These are phyloP conservation scores for Trachurus trachurus DNA, from an alignment of 2,797 vertebrate species.

Conservation along the genomic window DNA sequence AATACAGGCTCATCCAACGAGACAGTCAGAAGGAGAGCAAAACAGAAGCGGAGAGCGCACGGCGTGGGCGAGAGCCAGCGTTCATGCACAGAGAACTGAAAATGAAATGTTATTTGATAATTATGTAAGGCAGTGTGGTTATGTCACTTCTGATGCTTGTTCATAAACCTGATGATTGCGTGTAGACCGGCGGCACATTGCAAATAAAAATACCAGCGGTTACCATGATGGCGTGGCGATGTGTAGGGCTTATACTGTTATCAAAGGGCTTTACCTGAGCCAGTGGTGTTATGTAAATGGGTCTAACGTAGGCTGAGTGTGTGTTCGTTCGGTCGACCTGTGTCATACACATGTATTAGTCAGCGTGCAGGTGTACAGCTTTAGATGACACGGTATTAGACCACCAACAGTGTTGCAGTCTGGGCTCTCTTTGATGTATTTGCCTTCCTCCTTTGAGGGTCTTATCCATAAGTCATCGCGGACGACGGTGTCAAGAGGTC, in stretches of 20 bases:
- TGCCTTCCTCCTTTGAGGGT: conserved; percentile 60
- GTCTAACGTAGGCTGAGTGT: conserved; percentile 14
- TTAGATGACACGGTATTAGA: conserved; percentile 49
- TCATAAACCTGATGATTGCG: background rate
- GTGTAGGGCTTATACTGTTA: too few relatives aligned
- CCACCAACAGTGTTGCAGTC: conserved; percentile 44
- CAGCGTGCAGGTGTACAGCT: conserved; percentile 49
- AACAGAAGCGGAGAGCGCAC: conserved; percentile 2
- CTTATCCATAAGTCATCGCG: conserved; percentile 63
- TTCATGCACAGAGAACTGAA: conserved; percentile 37
- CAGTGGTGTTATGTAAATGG: background rate
- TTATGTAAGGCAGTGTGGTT: conserved; percentile 52
- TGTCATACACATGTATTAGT: conserved; percentile 22
- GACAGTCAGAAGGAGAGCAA: conserved; percentile 15
- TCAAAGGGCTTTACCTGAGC: background rate
- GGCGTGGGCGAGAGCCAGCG: conserved; percentile 50
- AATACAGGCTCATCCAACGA: background rate
- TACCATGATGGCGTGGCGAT: background rate
- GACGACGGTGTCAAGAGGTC: conserved; percentile 61
- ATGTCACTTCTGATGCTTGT: background rate
- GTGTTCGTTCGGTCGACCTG: conserved; percentile 6
- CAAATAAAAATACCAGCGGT: conserved; percentile 1
- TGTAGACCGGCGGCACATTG: conserved; percentile 6
- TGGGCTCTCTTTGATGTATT: conserved; percentile 66
- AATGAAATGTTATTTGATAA: conserved; percentile 52